Evolutionary conservation across 2,113 vertebrate genomes (phyloP).

Genomic region (Pavo muticus): DNA sequence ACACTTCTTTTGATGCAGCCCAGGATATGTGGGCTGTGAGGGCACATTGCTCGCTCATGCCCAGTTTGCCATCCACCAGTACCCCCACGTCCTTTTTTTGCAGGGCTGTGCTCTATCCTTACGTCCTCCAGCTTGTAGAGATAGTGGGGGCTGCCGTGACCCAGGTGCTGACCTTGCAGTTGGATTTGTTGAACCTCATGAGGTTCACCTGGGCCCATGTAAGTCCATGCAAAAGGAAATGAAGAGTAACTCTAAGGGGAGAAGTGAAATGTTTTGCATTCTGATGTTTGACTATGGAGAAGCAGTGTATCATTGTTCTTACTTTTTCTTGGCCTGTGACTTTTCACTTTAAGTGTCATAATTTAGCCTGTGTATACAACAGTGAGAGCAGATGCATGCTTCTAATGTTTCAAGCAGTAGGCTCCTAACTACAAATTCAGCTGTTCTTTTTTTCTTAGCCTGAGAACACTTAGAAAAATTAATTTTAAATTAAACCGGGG

Average conservation of each 20-base stretch:
- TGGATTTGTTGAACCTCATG: no score
- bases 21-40: no score
- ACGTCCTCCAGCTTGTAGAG: no score
- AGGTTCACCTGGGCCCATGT: no score
- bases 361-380: accelerated
- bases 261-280: neutral
- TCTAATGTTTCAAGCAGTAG: neutral
- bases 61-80: no score
- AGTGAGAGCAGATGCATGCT: neutral
- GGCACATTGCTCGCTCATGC: no score
- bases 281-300: neutral
- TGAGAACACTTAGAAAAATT: neutral
- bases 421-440: neutral
- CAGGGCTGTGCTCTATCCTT: no score
- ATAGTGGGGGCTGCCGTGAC: no score
- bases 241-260: neutral
- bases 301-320: neutral
- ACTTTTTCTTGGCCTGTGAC: neutral
- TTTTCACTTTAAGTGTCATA: neutral
- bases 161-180: no score
- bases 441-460: neutral
- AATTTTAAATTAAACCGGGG: neutral
- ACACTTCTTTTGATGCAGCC: no score
- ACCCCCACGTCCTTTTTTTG: no score
- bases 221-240: neutral